Base-by-base conservation (phyloP, 1,140 invertebrate genomes). In the Plutomurus gul region DNA sequence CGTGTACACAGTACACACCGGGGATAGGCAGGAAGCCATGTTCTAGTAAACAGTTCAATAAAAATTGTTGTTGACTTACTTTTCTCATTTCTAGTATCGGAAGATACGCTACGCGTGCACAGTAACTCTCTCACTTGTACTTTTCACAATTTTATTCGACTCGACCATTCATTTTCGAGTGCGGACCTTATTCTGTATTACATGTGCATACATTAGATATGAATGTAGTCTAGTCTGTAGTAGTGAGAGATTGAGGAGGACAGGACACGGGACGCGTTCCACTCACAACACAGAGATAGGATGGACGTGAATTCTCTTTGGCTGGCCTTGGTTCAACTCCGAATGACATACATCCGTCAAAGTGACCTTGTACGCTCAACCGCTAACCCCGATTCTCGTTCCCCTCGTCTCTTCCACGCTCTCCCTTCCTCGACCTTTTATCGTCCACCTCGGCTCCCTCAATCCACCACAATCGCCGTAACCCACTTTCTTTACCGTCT, bases 331-430 rank as follows among this genome's bases (percentile, higher is more conserved):
- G 56, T 30, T 65, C 56, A 25, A 30, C 56, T 33, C 56, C 56
- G 56, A 65, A 65, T 65, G 56, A 65, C 56, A 65, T 30, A 65
- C 56, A 65, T 65, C 30, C 56, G 30, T 65, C 56, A 65, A 65
- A 65, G 30, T 65, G 56, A 65, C 56, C 56, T 65, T 65, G 56
- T 25, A 65, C 36, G 56, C 56, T 65, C 56, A 25, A 30, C 25
- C 56, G 30, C 56, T 65, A 65, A 65, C 56, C 56, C 56, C 56
- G 56, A 65, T 65, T n/a, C 56, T 65, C 56, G 36, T 65, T 65
- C 56, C 56, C 56, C 56, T 65, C 56, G 56, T 65, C 56, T 65
- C 56, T 65, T 30, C 56, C 18, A 27, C 27, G 30, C 56, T 65
- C 56, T 65, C 56, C 56, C 56, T 65, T 65, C 27, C 27, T 65